phyloP scores from a whole-genome alignment of 2,888 invertebrate genomes.

The Mamestra brassicae region DNA sequence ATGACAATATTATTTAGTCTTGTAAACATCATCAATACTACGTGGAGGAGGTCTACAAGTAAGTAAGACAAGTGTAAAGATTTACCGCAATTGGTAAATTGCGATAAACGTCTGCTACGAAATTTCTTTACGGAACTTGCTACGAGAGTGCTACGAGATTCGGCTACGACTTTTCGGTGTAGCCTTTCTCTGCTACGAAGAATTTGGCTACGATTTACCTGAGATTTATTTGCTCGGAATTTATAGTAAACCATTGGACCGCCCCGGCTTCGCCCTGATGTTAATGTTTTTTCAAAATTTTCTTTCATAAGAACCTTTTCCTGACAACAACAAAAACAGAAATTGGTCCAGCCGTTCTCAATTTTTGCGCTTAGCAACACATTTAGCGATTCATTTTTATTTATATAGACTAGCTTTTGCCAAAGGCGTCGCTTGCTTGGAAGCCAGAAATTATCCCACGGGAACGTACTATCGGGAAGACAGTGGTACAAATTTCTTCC shows the following conservation, averaged over 20 bases:
- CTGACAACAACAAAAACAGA: too few species aligned
- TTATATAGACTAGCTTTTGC: neutral
- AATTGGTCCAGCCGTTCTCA: too few species aligned
- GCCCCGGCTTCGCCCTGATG: too few species aligned
- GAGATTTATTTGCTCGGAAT: neutral
- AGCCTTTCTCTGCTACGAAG: constrained; percentile 43
- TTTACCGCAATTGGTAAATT: neutral
- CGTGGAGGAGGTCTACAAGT: neutral
- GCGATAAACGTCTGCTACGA: neutral
- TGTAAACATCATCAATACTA: neutral
- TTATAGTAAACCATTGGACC: neutral
- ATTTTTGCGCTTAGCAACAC: too few species aligned
- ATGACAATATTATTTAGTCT: too few species aligned
- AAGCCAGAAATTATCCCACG: neutral
- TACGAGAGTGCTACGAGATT: constrained; percentile 45
- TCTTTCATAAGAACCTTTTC: too few species aligned
- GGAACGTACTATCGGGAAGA: too few species aligned
- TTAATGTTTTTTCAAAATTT: too few species aligned
- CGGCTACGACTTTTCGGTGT: constrained; percentile 33
- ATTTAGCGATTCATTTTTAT: too few species aligned
- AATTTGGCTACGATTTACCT: constrained; percentile 2
- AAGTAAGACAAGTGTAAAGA: too few species aligned
- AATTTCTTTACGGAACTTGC: neutral
- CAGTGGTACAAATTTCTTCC: too few species aligned
- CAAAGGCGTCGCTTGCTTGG: neutral